A percentile compares a stretch with the other conserved stretches of the same genome.
phyloP scores from a whole-genome alignment of 2,113 vertebrate species.

The Microcebus griseorufus region DNA sequence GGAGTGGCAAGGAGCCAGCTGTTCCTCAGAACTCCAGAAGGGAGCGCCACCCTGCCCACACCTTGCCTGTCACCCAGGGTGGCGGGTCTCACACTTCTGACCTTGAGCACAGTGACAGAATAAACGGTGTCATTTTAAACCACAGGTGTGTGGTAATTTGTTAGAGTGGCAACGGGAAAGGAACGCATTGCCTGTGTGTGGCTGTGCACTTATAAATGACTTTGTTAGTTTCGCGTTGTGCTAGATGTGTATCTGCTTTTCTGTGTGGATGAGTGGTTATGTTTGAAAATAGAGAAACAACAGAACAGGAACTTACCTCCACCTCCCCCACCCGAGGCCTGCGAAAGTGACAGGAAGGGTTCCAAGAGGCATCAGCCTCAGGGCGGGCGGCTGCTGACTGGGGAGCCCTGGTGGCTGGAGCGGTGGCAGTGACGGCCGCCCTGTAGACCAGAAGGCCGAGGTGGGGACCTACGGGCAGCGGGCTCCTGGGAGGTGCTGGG shows the following conservation, averaged over 20 bases:
- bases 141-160: not conserved
- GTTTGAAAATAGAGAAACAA: not conserved
- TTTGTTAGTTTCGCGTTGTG: not conserved
- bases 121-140: not conserved
- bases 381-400: not conserved
- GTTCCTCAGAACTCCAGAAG: not conserved
- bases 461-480: not conserved
- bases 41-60: not conserved
- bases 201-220: not conserved
- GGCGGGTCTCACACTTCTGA: not conserved
- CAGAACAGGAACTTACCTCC: not conserved
- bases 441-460: not conserved
- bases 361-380: not conserved
- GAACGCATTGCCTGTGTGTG: not conserved
- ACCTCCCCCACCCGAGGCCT: not conserved
- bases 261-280: not conserved
- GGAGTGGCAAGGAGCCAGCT: not conserved
- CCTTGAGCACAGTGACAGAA: not conserved
- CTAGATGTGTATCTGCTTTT: not conserved
- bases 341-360: not conserved
- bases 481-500: not conserved
- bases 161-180: not conserved
- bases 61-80: not conserved
- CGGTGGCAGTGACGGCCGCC: not conserved
- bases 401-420: not conserved